Conservation (phyloP, 2,888 invertebrate genomes). For the Horisme vitalbata region DNA sequence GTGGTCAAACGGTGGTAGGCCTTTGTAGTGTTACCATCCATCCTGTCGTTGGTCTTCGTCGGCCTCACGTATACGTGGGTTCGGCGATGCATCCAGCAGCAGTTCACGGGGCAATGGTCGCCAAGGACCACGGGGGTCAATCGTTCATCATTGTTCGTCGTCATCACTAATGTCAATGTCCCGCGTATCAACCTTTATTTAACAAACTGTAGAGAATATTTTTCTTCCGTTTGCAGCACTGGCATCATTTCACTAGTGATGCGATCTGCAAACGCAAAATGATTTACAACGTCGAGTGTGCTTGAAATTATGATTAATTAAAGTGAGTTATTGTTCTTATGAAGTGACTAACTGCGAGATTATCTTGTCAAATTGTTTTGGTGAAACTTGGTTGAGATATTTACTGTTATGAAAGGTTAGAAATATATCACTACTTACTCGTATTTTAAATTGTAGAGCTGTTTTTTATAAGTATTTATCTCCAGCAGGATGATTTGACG, state of each 20-base stretch:
- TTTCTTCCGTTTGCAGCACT: constrained; percentile 10
- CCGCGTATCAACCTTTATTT: not conserved
- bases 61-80: no score
- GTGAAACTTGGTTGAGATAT: constrained; percentile 15
- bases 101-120: no score
- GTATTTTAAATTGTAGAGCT: no score
- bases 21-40: no score
- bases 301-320: constrained; percentile 69
- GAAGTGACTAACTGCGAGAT: constrained; percentile 33
- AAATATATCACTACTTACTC: not conserved
- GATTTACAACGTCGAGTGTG: constrained; percentile 61
- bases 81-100: no score
- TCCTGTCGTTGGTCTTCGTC: no score
- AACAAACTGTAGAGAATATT: not conserved
- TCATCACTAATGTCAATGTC: no score
- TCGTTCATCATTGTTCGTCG: no score
- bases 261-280: constrained; percentile 67
- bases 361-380: constrained; percentile 35
- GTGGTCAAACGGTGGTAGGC: no score
- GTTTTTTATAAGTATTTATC: constrained; percentile 36
- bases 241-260: constrained; percentile 21
- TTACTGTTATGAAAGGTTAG: not conserved
- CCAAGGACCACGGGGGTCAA: no score
- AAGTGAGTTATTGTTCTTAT: constrained; percentile 44
- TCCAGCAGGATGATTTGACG: no score